Evolutionary conservation across 2,797 vertebrate genomes (phyloP).

Genomic region (Limnodromus scolopaceus): DNA sequence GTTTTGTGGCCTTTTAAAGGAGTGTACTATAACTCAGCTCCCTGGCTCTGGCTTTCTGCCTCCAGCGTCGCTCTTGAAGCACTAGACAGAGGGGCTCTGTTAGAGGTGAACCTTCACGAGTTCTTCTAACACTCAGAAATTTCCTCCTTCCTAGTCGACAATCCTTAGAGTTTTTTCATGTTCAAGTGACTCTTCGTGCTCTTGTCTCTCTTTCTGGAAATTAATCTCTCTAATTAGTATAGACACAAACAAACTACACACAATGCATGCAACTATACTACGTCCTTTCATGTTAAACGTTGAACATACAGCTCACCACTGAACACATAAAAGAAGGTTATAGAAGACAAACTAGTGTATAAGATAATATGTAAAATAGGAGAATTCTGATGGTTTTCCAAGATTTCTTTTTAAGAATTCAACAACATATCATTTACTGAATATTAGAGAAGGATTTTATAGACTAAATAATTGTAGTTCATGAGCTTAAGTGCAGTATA

Average conservation of each 20-base stretch:
- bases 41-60: background rate
- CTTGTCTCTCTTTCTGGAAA: background rate
- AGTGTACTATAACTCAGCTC: background rate
- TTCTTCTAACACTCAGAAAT: background rate
- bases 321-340: background rate
- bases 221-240: background rate
- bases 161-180: background rate
- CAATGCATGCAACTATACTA: background rate
- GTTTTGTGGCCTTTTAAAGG: background rate
- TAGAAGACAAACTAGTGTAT: background rate
- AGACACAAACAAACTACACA: background rate
- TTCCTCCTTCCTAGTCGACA: background rate
- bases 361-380: background rate
- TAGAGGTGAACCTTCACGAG: background rate
- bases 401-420: background rate
- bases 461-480: background rate
- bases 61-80: background rate
- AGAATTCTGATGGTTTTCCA: background rate
- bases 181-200: background rate
- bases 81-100: background rate
- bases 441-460: constrained; percentile 12
- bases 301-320: background rate
- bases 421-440: background rate
- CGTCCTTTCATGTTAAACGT: background rate
- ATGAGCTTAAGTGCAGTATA: background rate